Conservation (phyloP, 2,888 invertebrate genomes). For the Dastarcus helophoroides region DNA sequence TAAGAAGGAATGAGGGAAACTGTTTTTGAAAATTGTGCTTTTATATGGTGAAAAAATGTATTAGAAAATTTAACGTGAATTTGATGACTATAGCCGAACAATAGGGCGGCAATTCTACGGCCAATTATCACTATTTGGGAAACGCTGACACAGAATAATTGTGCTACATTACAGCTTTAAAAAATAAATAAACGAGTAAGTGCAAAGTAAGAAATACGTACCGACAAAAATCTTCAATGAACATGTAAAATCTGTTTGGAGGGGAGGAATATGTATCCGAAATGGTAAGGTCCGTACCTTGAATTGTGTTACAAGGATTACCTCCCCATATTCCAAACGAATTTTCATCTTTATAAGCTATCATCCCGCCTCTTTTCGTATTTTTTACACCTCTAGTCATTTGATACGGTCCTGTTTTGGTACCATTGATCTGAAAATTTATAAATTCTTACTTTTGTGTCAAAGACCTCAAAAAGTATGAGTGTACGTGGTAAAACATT, state of each 20-base stretch:
- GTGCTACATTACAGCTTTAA: no score
- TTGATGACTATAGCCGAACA: no score
- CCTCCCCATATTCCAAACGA: background rate
- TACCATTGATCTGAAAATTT: background rate
- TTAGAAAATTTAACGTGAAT: no score
- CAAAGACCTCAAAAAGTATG: background rate
- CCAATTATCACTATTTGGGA: no score
- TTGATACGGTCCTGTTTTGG: background rate
- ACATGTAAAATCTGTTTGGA: background rate
- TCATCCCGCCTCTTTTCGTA: background rate
- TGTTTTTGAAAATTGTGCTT: no score
- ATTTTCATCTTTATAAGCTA: background rate
- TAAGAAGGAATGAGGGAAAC: no score
- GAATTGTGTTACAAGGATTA: background rate
- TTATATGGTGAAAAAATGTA: no score
- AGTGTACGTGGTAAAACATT: conserved; percentile 44
- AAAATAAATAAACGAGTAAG: no score
- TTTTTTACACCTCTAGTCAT: background rate
- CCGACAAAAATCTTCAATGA: conserved; percentile 1
- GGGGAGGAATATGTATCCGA: background rate
- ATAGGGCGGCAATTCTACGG: no score
- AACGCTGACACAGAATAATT: no score
- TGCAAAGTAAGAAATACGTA: background rate
- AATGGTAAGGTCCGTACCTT: background rate
- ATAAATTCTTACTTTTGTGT: background rate